phyloP scores from a whole-genome alignment of 2,888 invertebrate species.

The Nymphalis c-album region DNA sequence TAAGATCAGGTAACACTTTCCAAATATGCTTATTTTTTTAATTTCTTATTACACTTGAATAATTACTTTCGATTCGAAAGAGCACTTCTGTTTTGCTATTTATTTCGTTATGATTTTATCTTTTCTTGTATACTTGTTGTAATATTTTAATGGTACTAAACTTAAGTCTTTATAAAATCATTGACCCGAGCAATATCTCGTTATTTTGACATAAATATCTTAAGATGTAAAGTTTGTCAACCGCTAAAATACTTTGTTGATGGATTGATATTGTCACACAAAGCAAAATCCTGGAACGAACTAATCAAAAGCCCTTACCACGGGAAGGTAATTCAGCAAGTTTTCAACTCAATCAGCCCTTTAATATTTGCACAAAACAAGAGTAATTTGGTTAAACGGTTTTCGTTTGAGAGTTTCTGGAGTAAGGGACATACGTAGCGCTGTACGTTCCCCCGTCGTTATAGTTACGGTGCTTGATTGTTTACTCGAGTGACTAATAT shows the following conservation, averaged over 20 bases:
- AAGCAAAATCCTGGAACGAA: slow-evolving; percentile 34
- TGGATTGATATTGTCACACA: slow-evolving; percentile 40
- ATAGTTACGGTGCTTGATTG: slow-evolving; percentile 9
- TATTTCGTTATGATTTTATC: too few relatives aligned
- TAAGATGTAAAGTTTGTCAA: slow-evolving; percentile 10
- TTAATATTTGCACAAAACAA: slow-evolving; percentile 65
- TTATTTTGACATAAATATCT: slow-evolving; percentile 33
- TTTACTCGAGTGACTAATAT: not conserved
- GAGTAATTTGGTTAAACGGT: slow-evolving; percentile 63
- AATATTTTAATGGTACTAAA: not conserved
- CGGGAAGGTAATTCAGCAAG: slow-evolving; percentile 46
- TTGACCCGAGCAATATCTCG: slow-evolving; percentile 6
- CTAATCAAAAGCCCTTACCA: slow-evolving; percentile 41
- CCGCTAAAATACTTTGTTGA: slow-evolving; percentile 32
- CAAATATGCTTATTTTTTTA: too few relatives aligned
- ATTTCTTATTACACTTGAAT: too few relatives aligned
- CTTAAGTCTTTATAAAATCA: not conserved
- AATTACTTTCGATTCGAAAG: too few relatives aligned
- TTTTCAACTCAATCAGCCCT: slow-evolving; percentile 66
- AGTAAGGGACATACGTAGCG: slow-evolving; percentile 25
- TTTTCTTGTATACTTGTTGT: not conserved
- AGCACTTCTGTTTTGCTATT: too few relatives aligned
- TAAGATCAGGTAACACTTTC: not conserved
- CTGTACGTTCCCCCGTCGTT: slow-evolving; percentile 7
- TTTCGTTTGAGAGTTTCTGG: slow-evolving; percentile 43